These are phyloP conservation scores for Oreochromis mossambicus DNA, from an alignment of 2,797 vertebrate species.

Conservation along the genomic window DNA sequence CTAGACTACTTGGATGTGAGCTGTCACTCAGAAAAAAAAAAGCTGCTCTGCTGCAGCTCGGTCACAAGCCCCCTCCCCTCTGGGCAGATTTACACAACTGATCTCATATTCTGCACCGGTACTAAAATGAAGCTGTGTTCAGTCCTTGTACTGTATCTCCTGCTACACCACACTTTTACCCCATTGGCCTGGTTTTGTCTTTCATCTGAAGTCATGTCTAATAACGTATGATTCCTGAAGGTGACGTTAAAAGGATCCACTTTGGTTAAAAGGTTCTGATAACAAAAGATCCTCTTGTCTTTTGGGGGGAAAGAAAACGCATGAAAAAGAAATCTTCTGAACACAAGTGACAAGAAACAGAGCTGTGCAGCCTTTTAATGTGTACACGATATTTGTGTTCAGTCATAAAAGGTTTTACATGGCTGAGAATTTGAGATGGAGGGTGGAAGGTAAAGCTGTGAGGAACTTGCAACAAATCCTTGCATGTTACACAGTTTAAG, in stretches of 20 bases:
- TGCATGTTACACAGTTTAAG: neutral
- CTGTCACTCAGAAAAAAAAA: conserved; percentile 56
- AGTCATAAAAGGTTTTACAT: conserved; percentile 10
- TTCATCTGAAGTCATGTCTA: conserved; percentile 45
- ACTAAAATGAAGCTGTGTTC: neutral
- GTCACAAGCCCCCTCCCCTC: neutral
- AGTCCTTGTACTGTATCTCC: conserved; percentile 1
- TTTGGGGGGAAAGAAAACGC: conserved; percentile 24
- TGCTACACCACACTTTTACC: neutral
- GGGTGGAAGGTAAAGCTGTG: neutral
- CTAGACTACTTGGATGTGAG: conserved; percentile 57
- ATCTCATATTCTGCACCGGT: neutral
- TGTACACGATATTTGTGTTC: neutral
- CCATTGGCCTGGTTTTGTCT: conserved; percentile 41
- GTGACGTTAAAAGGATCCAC: conserved; percentile 67
- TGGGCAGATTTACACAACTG: neutral
- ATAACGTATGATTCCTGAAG: conserved; percentile 52
- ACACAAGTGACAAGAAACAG: conserved; percentile 33
- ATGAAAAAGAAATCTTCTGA: conserved; percentile 23
- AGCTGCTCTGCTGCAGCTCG: neutral
- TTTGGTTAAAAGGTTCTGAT: conserved; percentile 50
- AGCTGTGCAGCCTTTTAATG: conserved; percentile 43
- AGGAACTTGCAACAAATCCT: conserved; percentile 9
- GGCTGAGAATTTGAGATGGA: neutral
- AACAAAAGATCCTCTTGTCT: conserved; percentile 40